A percentile compares a stretch with the other conserved stretches of the same genome.
Conservation (phyloP, 2,797 vertebrate genomes). For the Gallinago solitaria region DNA sequence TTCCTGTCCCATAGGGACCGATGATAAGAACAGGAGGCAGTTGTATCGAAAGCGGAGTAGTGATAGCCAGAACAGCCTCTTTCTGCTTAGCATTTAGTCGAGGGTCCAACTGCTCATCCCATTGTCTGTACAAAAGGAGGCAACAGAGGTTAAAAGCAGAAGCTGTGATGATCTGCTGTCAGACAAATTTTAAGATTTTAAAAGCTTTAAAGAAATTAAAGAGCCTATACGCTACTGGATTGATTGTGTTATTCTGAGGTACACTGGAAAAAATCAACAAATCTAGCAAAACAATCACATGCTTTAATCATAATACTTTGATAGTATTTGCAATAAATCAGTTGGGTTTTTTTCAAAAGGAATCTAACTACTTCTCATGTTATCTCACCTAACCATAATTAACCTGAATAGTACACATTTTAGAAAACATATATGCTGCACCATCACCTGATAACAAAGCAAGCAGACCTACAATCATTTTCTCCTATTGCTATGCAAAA, state of each 20-base stretch:
- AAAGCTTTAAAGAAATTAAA: background rate
- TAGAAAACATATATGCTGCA: background rate
- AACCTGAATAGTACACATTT: background rate
- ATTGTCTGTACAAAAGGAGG: slow-evolving; percentile 83
- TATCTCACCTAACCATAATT: background rate
- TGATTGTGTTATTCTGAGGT: background rate
- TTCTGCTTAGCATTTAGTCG: slow-evolving; percentile 98
- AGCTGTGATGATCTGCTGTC: background rate
- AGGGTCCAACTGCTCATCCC: slow-evolving; percentile 99
- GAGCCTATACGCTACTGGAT: background rate
- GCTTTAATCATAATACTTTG: background rate
- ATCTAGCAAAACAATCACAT: background rate
- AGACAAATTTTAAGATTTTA: background rate
- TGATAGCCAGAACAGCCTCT: slow-evolving; percentile 97
- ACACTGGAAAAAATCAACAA: background rate
- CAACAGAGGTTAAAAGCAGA: background rate
- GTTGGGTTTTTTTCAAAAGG: background rate
- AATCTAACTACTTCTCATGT: background rate
- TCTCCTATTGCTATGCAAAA: background rate
- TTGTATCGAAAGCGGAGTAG: slow-evolving; percentile 89
- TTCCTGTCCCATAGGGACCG: slow-evolving; percentile 97
- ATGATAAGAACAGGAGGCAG: slow-evolving; percentile 98
- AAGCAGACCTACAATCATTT: background rate
- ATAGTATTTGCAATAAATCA: background rate
- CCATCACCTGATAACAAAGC: background rate